Evolutionary conservation across 2,113 vertebrate genomes (phyloP).

Genomic region (Rhegmatorhina hoffmannsi): DNA sequence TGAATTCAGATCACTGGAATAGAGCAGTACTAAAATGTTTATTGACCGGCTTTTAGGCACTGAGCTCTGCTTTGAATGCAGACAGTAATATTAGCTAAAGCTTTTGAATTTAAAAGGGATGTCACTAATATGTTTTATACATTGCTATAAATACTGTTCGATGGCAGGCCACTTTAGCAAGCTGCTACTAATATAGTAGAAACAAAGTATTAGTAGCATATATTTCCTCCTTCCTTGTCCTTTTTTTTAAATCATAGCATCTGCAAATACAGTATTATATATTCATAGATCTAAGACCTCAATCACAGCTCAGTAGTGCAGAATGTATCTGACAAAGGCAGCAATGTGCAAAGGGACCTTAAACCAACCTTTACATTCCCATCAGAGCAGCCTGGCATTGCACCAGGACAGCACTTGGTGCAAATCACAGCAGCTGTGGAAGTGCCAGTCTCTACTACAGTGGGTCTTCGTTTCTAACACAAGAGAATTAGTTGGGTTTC

Average conservation of each 20-base stretch:
- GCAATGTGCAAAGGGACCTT: neutral
- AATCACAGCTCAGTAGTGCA: neutral
- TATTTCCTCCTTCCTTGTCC: neutral
- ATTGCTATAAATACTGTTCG: conserved; percentile 56
- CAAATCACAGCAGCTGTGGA: neutral
- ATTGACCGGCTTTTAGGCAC: conserved; percentile 76
- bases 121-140: conserved; percentile 63
- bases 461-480: neutral
- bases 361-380: neutral
- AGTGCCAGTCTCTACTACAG: neutral
- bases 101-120: conserved; percentile 67
- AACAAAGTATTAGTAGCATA: conserved; percentile 40
- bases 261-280: conserved; percentile 14
- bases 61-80: conserved; percentile 66
- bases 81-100: conserved; percentile 68
- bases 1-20: conserved; percentile 78
- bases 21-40: conserved; percentile 77
- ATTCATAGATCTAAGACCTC: conserved; percentile 10
- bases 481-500: neutral
- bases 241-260: neutral
- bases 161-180: conserved; percentile 48
- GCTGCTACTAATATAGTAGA: conserved; percentile 35
- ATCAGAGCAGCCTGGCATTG: neutral
- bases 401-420: neutral
- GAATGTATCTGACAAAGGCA: neutral